Evolutionary conservation across 2,113 vertebrate genomes (phyloP), one percentile per base, ranked within the genome.

Genomic region (Trichechus manatus): DNA sequence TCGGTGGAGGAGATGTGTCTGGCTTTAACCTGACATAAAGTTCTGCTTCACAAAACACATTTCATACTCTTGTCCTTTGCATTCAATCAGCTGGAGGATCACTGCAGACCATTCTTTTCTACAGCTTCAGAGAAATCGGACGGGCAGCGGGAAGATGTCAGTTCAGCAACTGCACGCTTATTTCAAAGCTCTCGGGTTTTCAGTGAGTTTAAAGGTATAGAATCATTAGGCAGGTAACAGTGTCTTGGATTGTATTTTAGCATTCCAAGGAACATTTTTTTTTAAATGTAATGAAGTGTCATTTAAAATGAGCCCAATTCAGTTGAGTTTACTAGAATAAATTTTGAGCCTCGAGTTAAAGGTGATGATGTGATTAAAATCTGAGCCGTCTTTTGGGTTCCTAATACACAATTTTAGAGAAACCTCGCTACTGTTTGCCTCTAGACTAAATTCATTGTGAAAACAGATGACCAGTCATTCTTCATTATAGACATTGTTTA

Each of bases 11-110:
- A 99, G 99, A 99, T 98, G 99, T 99, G 99, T 99, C 99, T 99
- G 98, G 99, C 98, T 99, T 98, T 99, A 99, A 99, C 98, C 99
- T 99, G 99, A 99, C 99, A 99, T 99, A 99, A 99, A 99, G 99
- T 99, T 99, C 99, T 99, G 99, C 99, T 99, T 99, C 99, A 99
- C 98, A 98, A 99, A 98, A 98, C 99, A 99, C 98, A 3, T 98
- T 98, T 98, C 98, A 95, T 98, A 98, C 97, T 97, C 97, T 97
- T 97, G 96, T 98, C 88, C 98, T 99, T 98, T 98, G 98, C 96
- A 98, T 98, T 98, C 98, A 96, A 39, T 99, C 98, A 98, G 29
- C 97, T 96, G 87, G 97, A 97, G 98, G 97, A 97, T 98, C 98
- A 98, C 97, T 96, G 96, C 97, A 93, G 96, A 98, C 90, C 92